Conservation (phyloP, 92 coral and sea anemone genomes). For the Porites rus region DNA sequence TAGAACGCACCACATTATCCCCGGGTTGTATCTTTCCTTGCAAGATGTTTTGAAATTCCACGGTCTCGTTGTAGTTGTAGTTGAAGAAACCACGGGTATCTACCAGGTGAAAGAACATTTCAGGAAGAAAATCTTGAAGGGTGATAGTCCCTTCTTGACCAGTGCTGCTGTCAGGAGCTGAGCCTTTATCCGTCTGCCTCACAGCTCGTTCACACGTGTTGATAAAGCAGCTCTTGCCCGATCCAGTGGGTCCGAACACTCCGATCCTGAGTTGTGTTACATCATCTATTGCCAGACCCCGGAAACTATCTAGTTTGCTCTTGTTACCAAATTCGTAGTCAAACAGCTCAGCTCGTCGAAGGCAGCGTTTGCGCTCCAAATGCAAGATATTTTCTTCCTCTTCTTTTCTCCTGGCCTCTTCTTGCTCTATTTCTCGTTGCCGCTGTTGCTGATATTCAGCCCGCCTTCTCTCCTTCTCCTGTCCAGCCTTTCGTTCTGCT, state of each 20-base stretch:
- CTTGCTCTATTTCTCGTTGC: conserved; percentile 29
- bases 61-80: conserved; percentile 53
- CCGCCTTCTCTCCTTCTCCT: too few relatives aligned
- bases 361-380: conserved; percentile 47
- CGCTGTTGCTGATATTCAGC: too few relatives aligned
- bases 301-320: conserved; percentile 61
- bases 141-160: conserved; percentile 68
- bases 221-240: conserved; percentile 78
- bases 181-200: conserved; percentile 56
- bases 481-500: background rate
- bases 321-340: conserved; percentile 68
- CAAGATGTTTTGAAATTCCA: conserved; percentile 65
- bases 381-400: conserved; percentile 15
- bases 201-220: conserved; percentile 71
- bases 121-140: conserved; percentile 65
- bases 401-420: conserved; percentile 34
- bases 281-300: conserved; percentile 65
- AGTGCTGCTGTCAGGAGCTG: conserved; percentile 42
- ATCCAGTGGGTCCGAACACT: conserved; percentile 75
- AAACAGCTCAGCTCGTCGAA: conserved; percentile 51
- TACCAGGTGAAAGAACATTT: conserved; percentile 69
- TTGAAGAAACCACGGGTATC: conserved; percentile 71
- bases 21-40: conserved; percentile 57
- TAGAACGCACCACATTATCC: conserved; percentile 35
- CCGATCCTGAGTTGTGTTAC: conserved; percentile 73